Evolutionary conservation across 2,888 invertebrate species (phyloP), one percentile per base, ranked within the genome.

Genomic region (Limenitis camilla): DNA sequence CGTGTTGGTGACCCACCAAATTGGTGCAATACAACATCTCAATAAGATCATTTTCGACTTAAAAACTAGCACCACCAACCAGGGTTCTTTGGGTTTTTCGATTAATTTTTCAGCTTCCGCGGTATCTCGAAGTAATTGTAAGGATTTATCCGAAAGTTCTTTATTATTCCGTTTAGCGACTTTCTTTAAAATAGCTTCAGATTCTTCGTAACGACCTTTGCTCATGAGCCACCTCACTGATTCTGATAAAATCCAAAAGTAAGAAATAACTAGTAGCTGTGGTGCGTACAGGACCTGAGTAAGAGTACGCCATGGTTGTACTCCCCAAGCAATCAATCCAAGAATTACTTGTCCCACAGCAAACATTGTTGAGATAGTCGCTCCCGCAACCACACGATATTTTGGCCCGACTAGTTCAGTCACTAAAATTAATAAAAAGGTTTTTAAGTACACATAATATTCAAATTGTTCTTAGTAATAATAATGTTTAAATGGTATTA

Each of bases 331-430:
- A 4, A 92, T 85, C 30, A 92, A 72, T 2, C 93, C 94, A 6
- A 93, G 80, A 1, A 91, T 63, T n/a, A 93, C 89, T 79, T 94
- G 94, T 0, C 95, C 94, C 5, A 93, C 58, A 0, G 94, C 92
- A 67, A 93, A 95, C 67, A 92, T 90, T 4, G 92, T 90, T 27
- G 92, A 91, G 32, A 93, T 89, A n/a, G 93, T 83, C 6, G 92
- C 92, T 43, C 94, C 92, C 5, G 91, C 92, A 11, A 93, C 72
- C 3, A 94, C 93, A 44, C 95, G 88, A 59, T 91, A 90, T 55
- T 90, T 90, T 4, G 93, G 93, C 0, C 94, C 94, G 0, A 94
- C 94, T 62, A 95, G 77, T 76, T 96, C 96, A 62, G 94, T 91
- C 36, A 91, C 93, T 93, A 78, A 28, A 84, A 82, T 8, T 10